phyloP scores from a whole-genome alignment of 2,113 vertebrate species.

The Anolis sagrei region DNA sequence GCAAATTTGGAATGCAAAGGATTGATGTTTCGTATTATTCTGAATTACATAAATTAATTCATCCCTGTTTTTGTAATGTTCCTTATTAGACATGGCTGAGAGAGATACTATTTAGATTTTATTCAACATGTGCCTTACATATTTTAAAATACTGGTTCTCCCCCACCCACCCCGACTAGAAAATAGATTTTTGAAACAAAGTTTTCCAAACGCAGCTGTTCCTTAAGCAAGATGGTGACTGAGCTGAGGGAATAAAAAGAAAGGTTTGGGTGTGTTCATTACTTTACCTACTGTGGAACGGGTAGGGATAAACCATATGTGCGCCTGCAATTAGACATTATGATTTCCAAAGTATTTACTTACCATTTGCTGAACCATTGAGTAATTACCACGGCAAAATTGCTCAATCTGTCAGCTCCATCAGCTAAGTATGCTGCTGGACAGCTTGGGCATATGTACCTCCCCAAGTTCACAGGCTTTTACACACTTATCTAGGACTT shows the following conservation, averaged over 20 bases:
- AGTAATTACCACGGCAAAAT: constrained; percentile 74
- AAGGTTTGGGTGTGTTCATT: constrained; percentile 70
- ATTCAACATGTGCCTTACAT: neutral
- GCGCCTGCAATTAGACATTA: constrained; percentile 72
- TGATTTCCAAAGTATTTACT: constrained; percentile 75
- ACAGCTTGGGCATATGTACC: constrained; percentile 65
- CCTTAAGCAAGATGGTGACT: constrained; percentile 32
- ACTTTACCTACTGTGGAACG: constrained; percentile 60
- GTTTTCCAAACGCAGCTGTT: constrained; percentile 19
- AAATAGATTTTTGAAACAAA: neutral
- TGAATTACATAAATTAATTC: neutral
- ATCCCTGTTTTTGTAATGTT: neutral
- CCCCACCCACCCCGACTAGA: neutral
- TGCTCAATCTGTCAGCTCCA: constrained; percentile 72
- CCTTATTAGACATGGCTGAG: neutral
- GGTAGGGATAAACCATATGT: constrained; percentile 68
- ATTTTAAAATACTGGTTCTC: neutral
- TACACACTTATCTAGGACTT: neutral
- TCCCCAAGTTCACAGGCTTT: constrained; percentile 51
- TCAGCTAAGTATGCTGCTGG: constrained; percentile 68
- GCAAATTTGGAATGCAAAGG: neutral
- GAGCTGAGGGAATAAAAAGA: constrained; percentile 45
- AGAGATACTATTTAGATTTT: neutral
- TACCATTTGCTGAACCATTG: constrained; percentile 79
- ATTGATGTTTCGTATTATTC: neutral